Base-by-base conservation (phyloP, 2,797 vertebrate species). In the Enteromius argenteus region DNA sequence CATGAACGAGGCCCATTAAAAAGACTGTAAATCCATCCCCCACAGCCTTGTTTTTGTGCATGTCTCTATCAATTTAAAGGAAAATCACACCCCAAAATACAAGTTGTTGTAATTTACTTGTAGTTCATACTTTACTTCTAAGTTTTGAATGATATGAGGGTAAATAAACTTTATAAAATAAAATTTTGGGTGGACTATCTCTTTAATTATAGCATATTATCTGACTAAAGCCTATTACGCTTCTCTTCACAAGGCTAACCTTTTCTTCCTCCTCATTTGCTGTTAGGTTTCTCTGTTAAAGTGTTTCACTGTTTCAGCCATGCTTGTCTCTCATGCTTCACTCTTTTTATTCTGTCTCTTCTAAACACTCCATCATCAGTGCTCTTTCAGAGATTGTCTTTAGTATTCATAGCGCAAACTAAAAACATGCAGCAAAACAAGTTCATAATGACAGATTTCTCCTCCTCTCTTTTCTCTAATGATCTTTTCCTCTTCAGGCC, bases 361-460 rank as follows among this genome's bases (percentile, higher is more conserved):
- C 5, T 69, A 68, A 78, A 49, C 8, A 51, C 30, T 60, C 32
- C 21, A 11, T n/a, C 9, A 68, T 69, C 66, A 44, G 42, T 27
- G 7, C 17, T 75, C 74, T 71, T 64, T 81, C 49, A 81, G 39
- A 81, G 23, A 83, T 32, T 56, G 51, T 30, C 21, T 81, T 35
- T 84, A 14, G 58, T 80, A 80, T 75, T 72, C 46, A 83, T 5
- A 51, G 19, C 46, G 58, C 72, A 58, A 75, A 67, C 37, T 37
- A 76, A 86, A 84, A 76, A 46, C 79, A 68, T 67, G 19, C 30
- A 30, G 39, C 51, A 69, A 80, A 80, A 64, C 51, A 80, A 83
- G 78, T 83, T 85, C 42, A 66, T 78, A 74, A 76, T 62, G 83
- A 83, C 76, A 80, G 30, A 66, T 80, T 44, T 37, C 72, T 64